Conservation (phyloP, 23 tunicate species). For the Clavelina lepadiformis region DNA sequence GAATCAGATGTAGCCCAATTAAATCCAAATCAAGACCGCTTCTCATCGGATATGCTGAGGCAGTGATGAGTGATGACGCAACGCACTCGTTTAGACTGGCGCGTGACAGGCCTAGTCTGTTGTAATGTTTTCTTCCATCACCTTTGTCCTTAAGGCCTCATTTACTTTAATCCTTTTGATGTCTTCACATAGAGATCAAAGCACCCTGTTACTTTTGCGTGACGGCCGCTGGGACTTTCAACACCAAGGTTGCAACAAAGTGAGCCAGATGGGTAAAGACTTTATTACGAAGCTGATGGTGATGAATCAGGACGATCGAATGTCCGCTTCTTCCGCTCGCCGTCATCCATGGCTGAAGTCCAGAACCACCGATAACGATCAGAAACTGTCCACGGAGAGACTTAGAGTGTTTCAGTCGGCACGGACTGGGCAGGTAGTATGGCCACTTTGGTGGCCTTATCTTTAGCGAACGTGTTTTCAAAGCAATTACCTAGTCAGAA, state of each 20-base stretch:
- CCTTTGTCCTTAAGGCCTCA: too few species aligned
- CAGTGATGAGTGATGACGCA: too few species aligned
- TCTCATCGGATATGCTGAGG: too few species aligned
- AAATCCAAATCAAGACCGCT: too few species aligned
- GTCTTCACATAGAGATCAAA: not conserved
- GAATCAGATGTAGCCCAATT: too few species aligned
- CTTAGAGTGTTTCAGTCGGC: slow-evolving; percentile 30
- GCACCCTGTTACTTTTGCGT: slow-evolving; percentile 1
- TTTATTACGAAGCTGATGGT: slow-evolving; percentile 31
- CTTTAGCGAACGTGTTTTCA: too few species aligned
- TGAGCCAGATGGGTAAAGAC: slow-evolving; percentile 10
- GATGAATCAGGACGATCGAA: slow-evolving; percentile 17
- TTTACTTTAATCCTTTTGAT: too few species aligned
- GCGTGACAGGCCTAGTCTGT: too few species aligned
- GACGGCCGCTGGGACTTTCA: slow-evolving; percentile 15
- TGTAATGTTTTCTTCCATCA: too few species aligned
- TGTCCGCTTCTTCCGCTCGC: slow-evolving; percentile 32
- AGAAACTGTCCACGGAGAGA: slow-evolving; percentile 12
- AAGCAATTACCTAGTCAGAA: too few species aligned
- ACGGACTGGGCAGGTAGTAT: slow-evolving; percentile 51
- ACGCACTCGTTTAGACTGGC: too few species aligned
- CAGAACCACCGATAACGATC: not conserved
- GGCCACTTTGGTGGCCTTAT: too few species aligned
- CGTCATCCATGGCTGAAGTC: slow-evolving; percentile 40
- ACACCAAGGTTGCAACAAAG: slow-evolving; percentile 5